These are phyloP conservation scores for Vanessa tameamea DNA, from an alignment of 1,140 invertebrate species.

Conservation along the genomic window DNA sequence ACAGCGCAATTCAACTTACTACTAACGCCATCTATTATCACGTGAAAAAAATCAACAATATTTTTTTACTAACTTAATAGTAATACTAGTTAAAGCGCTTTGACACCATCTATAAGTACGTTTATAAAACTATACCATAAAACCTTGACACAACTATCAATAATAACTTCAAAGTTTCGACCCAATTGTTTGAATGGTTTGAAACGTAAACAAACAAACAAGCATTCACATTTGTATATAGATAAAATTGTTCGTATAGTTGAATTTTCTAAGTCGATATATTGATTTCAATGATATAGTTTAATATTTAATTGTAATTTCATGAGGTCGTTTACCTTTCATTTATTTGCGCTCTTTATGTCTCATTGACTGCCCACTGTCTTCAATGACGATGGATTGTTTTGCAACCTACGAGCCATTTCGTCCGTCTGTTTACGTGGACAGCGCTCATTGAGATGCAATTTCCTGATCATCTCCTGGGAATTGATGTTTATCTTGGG, in stretches of 20 bases:
- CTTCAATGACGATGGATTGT: background rate
- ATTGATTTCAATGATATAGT: background rate
- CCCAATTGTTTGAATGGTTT: too few species aligned
- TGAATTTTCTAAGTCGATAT: background rate
- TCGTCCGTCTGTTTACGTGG: background rate
- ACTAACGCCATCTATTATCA: too few species aligned
- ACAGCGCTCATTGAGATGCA: background rate
- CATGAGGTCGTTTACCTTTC: conserved; percentile 24
- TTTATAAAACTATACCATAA: too few species aligned
- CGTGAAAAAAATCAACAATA: too few species aligned
- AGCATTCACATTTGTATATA: background rate
- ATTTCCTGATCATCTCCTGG: background rate
- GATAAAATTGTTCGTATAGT: background rate
- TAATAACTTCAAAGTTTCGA: too few species aligned
- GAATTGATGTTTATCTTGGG: too few species aligned
- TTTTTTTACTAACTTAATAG: too few species aligned
- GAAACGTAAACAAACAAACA: too few species aligned
- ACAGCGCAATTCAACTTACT: too few species aligned
- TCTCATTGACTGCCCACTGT: background rate
- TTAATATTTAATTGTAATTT: background rate
- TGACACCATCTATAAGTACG: too few species aligned
- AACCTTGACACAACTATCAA: too few species aligned
- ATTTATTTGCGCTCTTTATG: conserved; percentile 1
- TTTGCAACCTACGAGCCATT: background rate
- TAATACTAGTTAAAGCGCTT: too few species aligned